phyloP scores from a whole-genome alignment of 2,113 vertebrate genomes.

The Kryptolebias marmoratus region DNA sequence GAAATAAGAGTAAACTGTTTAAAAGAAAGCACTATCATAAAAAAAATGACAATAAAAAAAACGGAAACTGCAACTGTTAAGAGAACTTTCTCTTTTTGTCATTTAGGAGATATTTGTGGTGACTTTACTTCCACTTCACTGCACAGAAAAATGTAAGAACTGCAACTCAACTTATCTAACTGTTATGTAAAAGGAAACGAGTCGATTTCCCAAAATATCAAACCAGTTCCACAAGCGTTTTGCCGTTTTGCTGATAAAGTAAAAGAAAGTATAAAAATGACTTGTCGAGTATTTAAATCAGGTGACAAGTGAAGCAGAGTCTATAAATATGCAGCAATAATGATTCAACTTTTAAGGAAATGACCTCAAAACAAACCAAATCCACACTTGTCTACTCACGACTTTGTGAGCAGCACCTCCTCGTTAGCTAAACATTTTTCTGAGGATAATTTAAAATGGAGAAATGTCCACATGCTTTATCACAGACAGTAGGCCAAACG shows the following conservation, averaged over 20 bases:
- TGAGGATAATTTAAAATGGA: constrained; percentile 12
- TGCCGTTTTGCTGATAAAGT: too few species aligned
- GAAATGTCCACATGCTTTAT: neutral
- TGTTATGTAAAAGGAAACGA: neutral
- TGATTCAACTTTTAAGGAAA: constrained; percentile 35
- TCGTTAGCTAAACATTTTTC: constrained; percentile 34
- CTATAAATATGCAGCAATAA: neutral
- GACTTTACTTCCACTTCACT: neutral
- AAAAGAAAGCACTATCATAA: too few species aligned
- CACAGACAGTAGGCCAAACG: constrained; percentile 36
- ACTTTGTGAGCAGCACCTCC: neutral
- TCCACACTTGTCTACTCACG: constrained; percentile 30
- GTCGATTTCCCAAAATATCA: neutral
- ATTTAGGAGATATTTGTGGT: neutral
- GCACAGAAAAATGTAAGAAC: neutral
- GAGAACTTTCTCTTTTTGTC: neutral
- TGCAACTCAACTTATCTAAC: neutral
- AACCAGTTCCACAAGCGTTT: neutral
- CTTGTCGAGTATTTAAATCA: neutral
- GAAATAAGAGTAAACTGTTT: too few species aligned
- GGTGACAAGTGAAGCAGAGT: neutral
- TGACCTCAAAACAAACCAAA: constrained; percentile 13
- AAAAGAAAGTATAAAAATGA: too few species aligned
- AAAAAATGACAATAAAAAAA: too few species aligned
- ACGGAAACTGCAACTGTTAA: too few species aligned